A percentile compares a stretch with the other conserved stretches of the same genome.
phyloP scores from a whole-genome alignment of 2,797 vertebrate species.

The Argentina silus region DNA sequence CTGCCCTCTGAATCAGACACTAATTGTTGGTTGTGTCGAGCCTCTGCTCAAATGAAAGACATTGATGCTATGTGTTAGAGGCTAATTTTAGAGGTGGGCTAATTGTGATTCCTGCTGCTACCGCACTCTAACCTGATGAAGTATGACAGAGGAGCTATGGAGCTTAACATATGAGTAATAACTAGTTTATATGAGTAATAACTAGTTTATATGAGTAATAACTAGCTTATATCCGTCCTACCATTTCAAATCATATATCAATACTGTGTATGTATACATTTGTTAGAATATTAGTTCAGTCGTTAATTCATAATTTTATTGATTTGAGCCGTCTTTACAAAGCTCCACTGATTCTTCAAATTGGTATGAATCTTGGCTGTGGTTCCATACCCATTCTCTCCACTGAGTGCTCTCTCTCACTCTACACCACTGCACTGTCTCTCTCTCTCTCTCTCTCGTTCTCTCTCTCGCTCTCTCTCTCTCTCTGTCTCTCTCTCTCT shows the following conservation, averaged over 20 bases:
- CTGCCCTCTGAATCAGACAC: slow-evolving; percentile 16
- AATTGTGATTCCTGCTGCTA: slow-evolving; percentile 23
- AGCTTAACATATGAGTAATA: neutral
- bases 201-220: neutral
- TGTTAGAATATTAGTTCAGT: neutral
- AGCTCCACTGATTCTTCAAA: slow-evolving; percentile 15
- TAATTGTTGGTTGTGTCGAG: slow-evolving; percentile 41
- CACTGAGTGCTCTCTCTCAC: slow-evolving; percentile 8
- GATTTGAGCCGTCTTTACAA: slow-evolving; percentile 28
- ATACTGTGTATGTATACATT: neutral
- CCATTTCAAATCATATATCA: neutral
- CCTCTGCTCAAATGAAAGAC: neutral
- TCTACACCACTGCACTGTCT: slow-evolving; percentile 17
- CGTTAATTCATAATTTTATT: slow-evolving; percentile 42
- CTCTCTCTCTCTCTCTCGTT: slow-evolving; percentile 27
- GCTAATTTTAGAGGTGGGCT: slow-evolving; percentile 38
- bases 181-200: neutral
- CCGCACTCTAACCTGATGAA: slow-evolving; percentile 37
- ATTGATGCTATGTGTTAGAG: slow-evolving; percentile 27
- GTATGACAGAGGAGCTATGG: too few species aligned
- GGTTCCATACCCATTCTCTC: slow-evolving; percentile 23
- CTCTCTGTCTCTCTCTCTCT: slow-evolving; percentile 35
- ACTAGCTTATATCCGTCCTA: neutral
- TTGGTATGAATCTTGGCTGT: slow-evolving; percentile 36
- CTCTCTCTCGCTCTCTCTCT: slow-evolving; percentile 24